phyloP scores from a whole-genome alignment of 1,140 invertebrate genomes.

The Nasonia longicornis region DNA sequence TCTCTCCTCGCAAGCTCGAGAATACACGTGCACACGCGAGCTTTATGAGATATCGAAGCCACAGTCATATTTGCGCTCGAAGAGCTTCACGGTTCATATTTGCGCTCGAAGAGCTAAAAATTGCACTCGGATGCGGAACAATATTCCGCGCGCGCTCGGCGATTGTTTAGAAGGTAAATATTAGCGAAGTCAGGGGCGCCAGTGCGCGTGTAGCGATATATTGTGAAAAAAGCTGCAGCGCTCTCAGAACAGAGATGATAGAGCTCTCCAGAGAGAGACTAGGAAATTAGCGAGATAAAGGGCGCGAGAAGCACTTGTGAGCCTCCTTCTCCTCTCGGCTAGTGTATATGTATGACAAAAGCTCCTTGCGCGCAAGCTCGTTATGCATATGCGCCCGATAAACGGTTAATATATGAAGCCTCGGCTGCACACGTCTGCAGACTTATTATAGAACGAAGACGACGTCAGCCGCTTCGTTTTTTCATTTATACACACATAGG shows the following conservation, averaged over 20 bases:
- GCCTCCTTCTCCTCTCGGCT: not conserved
- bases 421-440: no score
- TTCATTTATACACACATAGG: no score
- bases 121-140: not conserved
- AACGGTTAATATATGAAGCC: no score
- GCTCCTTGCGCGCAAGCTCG: no score
- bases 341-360: no score
- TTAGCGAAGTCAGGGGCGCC: not conserved
- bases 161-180: conserved; percentile 19
- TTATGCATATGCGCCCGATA: no score
- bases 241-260: not conserved
- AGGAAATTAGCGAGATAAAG: conserved; percentile 24
- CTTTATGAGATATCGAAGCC: not conserved
- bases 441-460: no score
- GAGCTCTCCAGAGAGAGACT: not conserved
- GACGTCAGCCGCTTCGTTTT: no score
- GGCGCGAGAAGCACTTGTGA: not conserved
- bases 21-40: not conserved
- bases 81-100: not conserved
- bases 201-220: not conserved
- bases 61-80: not conserved
- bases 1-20: not conserved
- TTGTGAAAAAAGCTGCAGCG: not conserved
- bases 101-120: not conserved
- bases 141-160: not conserved